Evolutionary conservation across 2,888 invertebrate species (phyloP), one percentile per base, ranked within the genome.

Genomic region (Gibbula magus): DNA sequence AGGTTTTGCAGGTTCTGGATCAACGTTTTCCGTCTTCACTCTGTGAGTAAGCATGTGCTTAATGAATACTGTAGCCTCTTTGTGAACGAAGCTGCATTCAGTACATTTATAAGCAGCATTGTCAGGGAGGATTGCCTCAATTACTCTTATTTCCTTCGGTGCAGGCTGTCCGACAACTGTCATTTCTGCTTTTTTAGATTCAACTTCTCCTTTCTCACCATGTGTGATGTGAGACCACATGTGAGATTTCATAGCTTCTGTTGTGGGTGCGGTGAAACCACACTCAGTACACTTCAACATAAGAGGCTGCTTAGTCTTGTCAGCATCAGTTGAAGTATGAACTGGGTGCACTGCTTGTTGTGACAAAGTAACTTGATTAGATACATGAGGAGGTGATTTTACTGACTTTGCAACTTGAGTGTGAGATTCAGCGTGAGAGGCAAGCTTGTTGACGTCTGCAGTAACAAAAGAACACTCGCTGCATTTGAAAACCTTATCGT

Each of bases 271-370:
- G 4, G 88, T 87, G 83, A 90, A 91, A 13, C 92, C 91, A 87
- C 92, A 92, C 78, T 89, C 92, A 0, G 91, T 88, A 81, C 92
- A 92, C 80, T 91, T 90, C 35, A 92, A 86, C 77, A 89, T 86
- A 10, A 91, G 83, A 2, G 84, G 79, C 61, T 84, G 80, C 18
- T 75, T 73, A 51, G 61, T 1, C 25, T 52, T 29, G 39, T 56
- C 52, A 2, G 51, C 53, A 22, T 45, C 16, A 22, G 77, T 8
- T 29, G 74, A n/a, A 20, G 74, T 32, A 32, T 51, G 20, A 5
- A 25, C 16, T 32, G 25, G 66, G 51, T 54, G 35, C 25, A 32
- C 13, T 73, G 39, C 18, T 39, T 29, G 0, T 75, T 35, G 73
- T 22, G 77, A 29, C 67, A 16, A 35, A 35, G 77, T 56, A n/a